These are phyloP conservation scores for Trachymyrmex septentrionalis DNA, from an alignment of 1,140 invertebrate genomes.

Conservation along the genomic window DNA sequence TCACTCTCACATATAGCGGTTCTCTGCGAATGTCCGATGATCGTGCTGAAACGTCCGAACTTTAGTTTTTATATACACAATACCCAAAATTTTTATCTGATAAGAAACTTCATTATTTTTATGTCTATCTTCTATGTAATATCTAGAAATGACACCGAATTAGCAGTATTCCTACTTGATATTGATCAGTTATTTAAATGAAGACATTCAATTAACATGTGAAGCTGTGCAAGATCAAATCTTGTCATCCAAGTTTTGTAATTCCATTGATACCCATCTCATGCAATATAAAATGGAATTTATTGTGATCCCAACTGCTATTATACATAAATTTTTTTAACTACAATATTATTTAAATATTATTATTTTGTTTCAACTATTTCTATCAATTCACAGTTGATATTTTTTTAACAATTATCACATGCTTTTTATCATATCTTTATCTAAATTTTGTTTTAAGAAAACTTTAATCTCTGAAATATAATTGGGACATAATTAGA, in stretches of 20 bases:
- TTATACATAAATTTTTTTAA: background rate
- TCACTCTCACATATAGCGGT: too few species aligned
- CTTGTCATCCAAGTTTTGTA: background rate
- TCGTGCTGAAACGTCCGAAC: too few species aligned
- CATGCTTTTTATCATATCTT: background rate
- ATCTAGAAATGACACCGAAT: background rate
- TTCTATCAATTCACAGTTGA: background rate
- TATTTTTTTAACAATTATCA: background rate
- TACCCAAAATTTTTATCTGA: background rate
- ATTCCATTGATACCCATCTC: background rate
- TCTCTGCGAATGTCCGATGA: too few species aligned
- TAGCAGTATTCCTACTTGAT: background rate
- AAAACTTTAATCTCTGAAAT: background rate
- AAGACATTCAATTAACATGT: slow-evolving; percentile 18
- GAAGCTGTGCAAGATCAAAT: slow-evolving; percentile 12
- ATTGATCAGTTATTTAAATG: slow-evolving; percentile 33
- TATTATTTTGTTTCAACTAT: background rate
- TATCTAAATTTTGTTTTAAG: slow-evolving; percentile 19
- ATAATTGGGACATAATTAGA: background rate
- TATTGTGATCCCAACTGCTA: background rate
- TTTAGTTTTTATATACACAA: background rate
- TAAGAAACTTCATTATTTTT: background rate
- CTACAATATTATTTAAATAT: background rate
- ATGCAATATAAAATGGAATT: background rate
- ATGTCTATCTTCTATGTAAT: background rate